phyloP scores from a whole-genome alignment of 2,888 invertebrate species.

The Rhagonycha fulva region DNA sequence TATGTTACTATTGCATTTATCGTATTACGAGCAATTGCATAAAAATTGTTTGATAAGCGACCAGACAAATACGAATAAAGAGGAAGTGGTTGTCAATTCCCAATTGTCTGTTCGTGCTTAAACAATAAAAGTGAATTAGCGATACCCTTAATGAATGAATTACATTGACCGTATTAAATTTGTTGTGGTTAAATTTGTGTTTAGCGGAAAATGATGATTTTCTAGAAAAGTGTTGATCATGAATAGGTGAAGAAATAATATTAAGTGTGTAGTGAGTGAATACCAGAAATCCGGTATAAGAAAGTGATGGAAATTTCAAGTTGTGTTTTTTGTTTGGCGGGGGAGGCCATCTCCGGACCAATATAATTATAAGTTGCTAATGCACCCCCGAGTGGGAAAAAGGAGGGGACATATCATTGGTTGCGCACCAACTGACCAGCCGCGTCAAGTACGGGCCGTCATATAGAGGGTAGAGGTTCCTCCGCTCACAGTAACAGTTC shows the following conservation, averaged over 20 bases:
- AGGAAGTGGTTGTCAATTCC: conserved; percentile 30
- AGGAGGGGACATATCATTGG: conserved; percentile 48
- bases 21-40: conserved; percentile 14
- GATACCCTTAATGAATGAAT: conserved; percentile 22
- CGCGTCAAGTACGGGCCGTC: conserved; percentile 39
- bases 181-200: background rate
- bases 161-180: background rate
- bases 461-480: conserved; percentile 54
- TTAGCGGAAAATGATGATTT: background rate
- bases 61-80: conserved; percentile 18
- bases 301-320: background rate
- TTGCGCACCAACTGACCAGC: conserved; percentile 48
- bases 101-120: conserved; percentile 18
- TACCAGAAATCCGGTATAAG: background rate
- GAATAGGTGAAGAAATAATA: background rate
- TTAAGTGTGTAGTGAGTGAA: background rate
- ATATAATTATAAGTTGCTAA: conserved; percentile 45
- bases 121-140: conserved; percentile 26
- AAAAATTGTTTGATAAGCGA: conserved; percentile 20
- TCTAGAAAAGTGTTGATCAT: background rate
- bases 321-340: conserved; percentile 26
- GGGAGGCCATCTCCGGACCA: conserved; percentile 45
- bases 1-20: conserved; percentile 2
- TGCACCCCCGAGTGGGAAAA: conserved; percentile 51
- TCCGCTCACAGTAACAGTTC: conserved; percentile 49